Conservation (phyloP, 2,113 vertebrate species). For the Aramus guarauna region DNA sequence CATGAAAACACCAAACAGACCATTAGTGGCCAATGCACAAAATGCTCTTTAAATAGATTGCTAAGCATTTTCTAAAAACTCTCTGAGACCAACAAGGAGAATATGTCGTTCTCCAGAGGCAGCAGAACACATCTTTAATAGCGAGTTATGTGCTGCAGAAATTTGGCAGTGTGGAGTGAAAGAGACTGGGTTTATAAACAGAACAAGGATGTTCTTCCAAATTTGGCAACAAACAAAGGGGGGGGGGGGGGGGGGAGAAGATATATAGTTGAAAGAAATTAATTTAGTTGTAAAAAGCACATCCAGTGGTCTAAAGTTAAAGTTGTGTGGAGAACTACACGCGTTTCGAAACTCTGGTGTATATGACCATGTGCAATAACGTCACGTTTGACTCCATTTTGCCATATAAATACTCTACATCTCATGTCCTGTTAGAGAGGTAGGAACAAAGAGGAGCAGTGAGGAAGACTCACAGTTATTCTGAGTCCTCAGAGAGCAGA, state of each 20-base stretch:
- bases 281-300: not conserved
- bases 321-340: not conserved
- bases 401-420: not conserved
- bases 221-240: not conserved
- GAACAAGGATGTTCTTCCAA: not conserved
- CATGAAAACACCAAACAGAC: not conserved
- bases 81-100: not conserved
- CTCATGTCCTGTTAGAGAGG: not conserved
- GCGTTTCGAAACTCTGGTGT: not conserved
- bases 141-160: not conserved
- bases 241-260: not conserved
- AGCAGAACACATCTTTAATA: not conserved
- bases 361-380: not conserved
- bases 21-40: not conserved
- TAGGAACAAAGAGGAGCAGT: not conserved
- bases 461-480: not conserved
- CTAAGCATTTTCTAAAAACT: not conserved
- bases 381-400: not conserved
- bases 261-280: not conserved
- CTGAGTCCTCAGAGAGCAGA: not conserved
- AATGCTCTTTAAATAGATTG: not conserved
- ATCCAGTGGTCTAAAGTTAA: not conserved
- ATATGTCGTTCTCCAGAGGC: not conserved
- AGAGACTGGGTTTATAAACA: not conserved
- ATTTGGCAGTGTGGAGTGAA: not conserved